Percentiles rank a stretch among this genome's conserved stretches.
phyloP scores from a whole-genome alignment of 1,140 invertebrate species.

The Amphibalanus amphitrite region DNA sequence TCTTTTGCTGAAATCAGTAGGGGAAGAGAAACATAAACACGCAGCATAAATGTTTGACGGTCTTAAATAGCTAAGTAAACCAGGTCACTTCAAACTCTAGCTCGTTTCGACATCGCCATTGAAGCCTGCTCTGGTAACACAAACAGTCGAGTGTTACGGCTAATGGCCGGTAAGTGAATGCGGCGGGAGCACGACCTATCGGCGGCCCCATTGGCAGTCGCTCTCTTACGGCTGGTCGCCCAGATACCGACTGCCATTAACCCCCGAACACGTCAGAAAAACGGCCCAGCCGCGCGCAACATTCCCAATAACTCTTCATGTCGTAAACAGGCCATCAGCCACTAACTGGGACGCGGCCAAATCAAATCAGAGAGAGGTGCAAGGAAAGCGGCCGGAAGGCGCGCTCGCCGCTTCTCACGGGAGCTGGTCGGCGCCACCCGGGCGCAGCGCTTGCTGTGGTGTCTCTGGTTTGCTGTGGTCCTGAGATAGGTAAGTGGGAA shows the following conservation, averaged over 20 bases:
- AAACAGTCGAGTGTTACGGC: not conserved
- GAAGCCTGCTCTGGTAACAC: not conserved
- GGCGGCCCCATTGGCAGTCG: not conserved
- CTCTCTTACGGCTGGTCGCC: not conserved
- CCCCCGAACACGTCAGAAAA: not conserved
- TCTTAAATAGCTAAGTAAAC: too few relatives aligned
- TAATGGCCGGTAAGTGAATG: not conserved
- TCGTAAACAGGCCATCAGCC: not conserved
- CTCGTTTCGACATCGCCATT: not conserved
- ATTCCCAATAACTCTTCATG: not conserved
- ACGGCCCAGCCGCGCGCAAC: not conserved
- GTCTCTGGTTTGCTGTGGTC: too few relatives aligned
- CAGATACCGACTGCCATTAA: too few relatives aligned
- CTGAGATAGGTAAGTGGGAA: too few relatives aligned
- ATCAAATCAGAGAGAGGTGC: not conserved
- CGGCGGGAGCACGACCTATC: not conserved
- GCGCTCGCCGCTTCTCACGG: too few relatives aligned
- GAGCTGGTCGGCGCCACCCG: too few relatives aligned
- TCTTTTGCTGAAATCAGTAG: too few relatives aligned
- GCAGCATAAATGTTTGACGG: too few relatives aligned
- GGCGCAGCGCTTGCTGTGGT: too few relatives aligned
- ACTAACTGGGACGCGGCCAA: not conserved
- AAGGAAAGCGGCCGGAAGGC: not conserved
- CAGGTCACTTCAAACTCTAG: too few relatives aligned
- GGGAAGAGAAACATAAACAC: too few relatives aligned